Evolutionary conservation across 2,113 vertebrate genomes (phyloP).

Genomic region (Pygoscelis antarcticus): DNA sequence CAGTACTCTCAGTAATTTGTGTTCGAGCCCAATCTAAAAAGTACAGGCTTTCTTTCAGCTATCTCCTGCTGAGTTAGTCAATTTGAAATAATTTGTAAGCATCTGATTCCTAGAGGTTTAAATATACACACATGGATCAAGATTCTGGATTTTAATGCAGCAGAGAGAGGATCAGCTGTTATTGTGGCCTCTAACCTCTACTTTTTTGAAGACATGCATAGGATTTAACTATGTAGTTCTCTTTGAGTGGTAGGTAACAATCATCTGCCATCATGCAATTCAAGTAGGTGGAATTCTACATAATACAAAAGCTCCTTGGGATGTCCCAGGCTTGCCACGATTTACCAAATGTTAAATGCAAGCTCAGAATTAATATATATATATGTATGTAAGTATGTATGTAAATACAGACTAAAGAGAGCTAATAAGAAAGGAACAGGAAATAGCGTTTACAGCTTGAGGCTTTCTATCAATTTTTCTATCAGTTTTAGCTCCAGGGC

Average conservation of each 20-base stretch:
- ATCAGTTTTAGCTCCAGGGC: not conserved
- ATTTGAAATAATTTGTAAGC: constrained; percentile 37
- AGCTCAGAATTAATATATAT: constrained; percentile 4
- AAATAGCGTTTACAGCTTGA: not conserved
- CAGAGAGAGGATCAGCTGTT: constrained; percentile 29
- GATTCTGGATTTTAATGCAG: constrained; percentile 13
- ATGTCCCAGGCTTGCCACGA: not conserved
- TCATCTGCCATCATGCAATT: not conserved
- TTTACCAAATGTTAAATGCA: not conserved
- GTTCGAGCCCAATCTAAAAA: not conserved
- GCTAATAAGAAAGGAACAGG: not conserved
- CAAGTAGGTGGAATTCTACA: not conserved
- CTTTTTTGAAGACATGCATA: not conserved
- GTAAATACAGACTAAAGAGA: not conserved
- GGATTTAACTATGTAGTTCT: constrained; percentile 16
- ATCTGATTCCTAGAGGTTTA: constrained; percentile 29
- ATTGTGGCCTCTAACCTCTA: not conserved
- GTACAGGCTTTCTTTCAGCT: not conserved
- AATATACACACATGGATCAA: not conserved
- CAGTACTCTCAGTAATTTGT: not conserved
- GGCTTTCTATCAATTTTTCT: not conserved
- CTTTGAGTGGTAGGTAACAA: not conserved
- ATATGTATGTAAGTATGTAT: not conserved
- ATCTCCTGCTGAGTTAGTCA: not conserved
- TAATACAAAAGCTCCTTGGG: not conserved